phyloP scores from a whole-genome alignment of 2,888 invertebrate genomes.

The Drosophila yooni region DNA sequence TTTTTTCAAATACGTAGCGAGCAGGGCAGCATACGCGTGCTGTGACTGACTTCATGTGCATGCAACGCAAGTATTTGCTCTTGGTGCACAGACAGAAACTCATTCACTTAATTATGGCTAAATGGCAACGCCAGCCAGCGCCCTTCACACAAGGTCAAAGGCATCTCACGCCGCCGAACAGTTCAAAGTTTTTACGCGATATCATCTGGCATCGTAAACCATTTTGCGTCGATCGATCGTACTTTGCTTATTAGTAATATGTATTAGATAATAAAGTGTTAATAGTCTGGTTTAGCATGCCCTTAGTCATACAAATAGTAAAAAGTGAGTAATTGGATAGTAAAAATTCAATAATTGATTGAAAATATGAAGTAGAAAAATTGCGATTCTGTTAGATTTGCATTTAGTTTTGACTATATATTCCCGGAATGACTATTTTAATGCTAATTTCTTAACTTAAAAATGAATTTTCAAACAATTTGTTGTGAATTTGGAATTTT shows the following conservation, averaged over 20 bases:
- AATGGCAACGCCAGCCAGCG: conserved; percentile 65
- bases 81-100: conserved; percentile 33
- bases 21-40: conserved; percentile 37
- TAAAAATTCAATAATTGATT: neutral
- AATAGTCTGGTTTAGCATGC: conserved; percentile 12
- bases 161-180: conserved; percentile 43
- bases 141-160: conserved; percentile 75
- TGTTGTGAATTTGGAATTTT: neutral
- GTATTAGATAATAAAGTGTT: conserved; percentile 1
- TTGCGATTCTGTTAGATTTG: neutral
- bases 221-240: conserved; percentile 31
- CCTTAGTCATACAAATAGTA: neutral
- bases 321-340: neutral
- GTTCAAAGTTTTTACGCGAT: conserved; percentile 62
- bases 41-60: conserved; percentile 2
- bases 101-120: conserved; percentile 62
- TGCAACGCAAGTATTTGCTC: conserved; percentile 48
- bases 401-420: neutral
- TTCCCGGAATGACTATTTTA: neutral
- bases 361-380: neutral
- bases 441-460: neutral
- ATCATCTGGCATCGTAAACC: conserved; percentile 54
- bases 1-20: conserved; percentile 2
- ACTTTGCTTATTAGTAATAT: conserved; percentile 45
- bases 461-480: neutral